Evolutionary conservation across 2,797 vertebrate genomes (phyloP), one percentile per base, ranked within the genome.

Genomic region (Acomys russatus): DNA sequence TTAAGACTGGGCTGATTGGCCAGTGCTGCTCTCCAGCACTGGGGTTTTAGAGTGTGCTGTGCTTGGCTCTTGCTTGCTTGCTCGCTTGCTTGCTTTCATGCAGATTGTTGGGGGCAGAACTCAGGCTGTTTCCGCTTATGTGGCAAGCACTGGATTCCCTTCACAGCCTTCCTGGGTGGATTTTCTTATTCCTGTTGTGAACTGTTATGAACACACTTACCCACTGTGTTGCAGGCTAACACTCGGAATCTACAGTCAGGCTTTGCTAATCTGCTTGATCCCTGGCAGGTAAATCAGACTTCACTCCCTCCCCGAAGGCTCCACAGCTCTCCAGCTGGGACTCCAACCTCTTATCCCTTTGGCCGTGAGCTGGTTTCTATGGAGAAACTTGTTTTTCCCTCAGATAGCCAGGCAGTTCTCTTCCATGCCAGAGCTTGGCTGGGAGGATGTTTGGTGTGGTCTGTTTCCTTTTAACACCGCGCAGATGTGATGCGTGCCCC

Each of bases 121-220:
- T 54, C 64, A 35, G 49, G 66, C 6, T 23, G 12, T 22, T 70
- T 20, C 54, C 15, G 49, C 4, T 54, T 35, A 33, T 28, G 70
- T 9, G 18, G 44, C 33, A 56, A 70, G 12, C 11, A 25, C 18
- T 35, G 84, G 56, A 12, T 23, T 25, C 28, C 63, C 22, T 17
- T 22, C 59, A 8, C 12, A 63, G 54, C 1, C 44, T n/a, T 54
- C 12, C 35, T 64, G 89, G 73, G 5, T 79, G 33, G 64, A 51
- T 89, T 96, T 86, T 79, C 63, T 54, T 82, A 70, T 82, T 94
- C 30, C 5, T 25, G 54, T 88, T 91, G 79, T 56, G 73, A 92
- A 91, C 5, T 25, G 54, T 88, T 91, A 84, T 56, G 73, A 92
- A 91, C 79, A 95, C 9, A 59, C 73, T 96, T 91, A 38, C 71